These are phyloP conservation scores for Caenorhabditis uteleia DNA, from an alignment of 2,888 invertebrate species.

Conservation along the genomic window DNA sequence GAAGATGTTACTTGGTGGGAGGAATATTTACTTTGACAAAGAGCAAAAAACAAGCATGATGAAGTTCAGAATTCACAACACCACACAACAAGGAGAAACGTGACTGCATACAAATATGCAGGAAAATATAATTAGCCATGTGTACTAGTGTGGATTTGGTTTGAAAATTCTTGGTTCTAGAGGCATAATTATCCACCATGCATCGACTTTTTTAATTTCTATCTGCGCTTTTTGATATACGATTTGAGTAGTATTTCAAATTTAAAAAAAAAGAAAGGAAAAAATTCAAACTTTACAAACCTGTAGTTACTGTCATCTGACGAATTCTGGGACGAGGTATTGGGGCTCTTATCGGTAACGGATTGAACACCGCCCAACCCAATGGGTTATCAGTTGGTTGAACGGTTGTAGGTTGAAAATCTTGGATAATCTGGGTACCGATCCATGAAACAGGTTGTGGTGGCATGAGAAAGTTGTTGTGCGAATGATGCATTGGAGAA, in stretches of 20 bases:
- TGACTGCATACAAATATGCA: too few species aligned
- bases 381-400: conserved; percentile 43
- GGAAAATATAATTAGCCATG: too few species aligned
- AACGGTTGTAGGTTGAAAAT: conserved; percentile 22
- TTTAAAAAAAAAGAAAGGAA: background rate
- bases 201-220: background rate
- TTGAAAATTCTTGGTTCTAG: background rate
- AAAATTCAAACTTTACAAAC: conserved; percentile 8
- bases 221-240: background rate
- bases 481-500: conserved; percentile 5
- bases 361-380: conserved; percentile 57
- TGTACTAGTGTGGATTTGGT: too few species aligned
- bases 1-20: too few species aligned
- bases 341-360: conserved; percentile 40
- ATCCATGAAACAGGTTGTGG: conserved; percentile 28
- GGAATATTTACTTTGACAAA: too few species aligned
- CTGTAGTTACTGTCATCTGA: conserved; percentile 27
- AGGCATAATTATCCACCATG: background rate
- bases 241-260: too few species aligned
- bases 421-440: conserved; percentile 39
- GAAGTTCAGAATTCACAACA: too few species aligned
- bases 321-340: conserved; percentile 28
- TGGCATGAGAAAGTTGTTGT: conserved; percentile 32
- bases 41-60: too few species aligned
- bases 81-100: too few species aligned